Percentiles rank a stretch among this genome's conserved stretches.
Evolutionary conservation across 2,888 invertebrate genomes (phyloP).

Genomic region (Rhabditophanes sp.): DNA sequence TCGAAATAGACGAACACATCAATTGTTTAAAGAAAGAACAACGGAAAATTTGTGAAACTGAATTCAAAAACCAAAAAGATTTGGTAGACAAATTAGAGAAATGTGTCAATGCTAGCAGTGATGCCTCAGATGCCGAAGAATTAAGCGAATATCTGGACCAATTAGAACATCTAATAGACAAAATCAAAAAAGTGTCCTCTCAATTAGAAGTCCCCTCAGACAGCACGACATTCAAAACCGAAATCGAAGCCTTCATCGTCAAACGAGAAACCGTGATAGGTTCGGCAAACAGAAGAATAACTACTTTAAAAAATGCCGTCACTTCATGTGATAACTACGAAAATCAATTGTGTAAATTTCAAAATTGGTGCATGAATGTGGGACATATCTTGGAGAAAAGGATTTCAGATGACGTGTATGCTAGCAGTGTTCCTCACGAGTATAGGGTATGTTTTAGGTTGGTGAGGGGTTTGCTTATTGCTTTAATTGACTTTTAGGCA

Average conservation of each 20-base stretch:
- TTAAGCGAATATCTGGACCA: no score
- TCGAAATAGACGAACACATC: slow-evolving; percentile 16
- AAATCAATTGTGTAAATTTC: slow-evolving; percentile 58
- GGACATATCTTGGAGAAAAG: slow-evolving; percentile 58
- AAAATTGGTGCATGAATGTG: slow-evolving; percentile 61
- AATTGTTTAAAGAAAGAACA: slow-evolving; percentile 9
- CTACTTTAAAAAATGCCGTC: no score
- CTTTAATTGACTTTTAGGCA: slow-evolving; percentile 9
- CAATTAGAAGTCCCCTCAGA: no score
- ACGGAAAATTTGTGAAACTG: slow-evolving; percentile 12
- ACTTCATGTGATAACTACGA: slow-evolving; percentile 30
- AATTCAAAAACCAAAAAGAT: slow-evolving; percentile 14
- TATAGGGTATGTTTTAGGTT: no score
- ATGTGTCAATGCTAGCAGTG: slow-evolving; percentile 46
- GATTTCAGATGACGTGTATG: slow-evolving; percentile 61
- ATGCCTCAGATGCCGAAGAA: slow-evolving; percentile 64
- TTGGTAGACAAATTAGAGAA: slow-evolving; percentile 18
- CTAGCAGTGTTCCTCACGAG: slow-evolving; percentile 64
- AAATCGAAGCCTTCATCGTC: no score
- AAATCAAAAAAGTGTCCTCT: no score
- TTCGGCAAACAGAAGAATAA: no score
- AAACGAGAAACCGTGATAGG: no score
- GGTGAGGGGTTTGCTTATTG: no score
- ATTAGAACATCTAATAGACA: no score
- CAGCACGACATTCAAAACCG: no score